Evolutionary conservation across 2,797 vertebrate genomes (phyloP).

Genomic region (Hydrocynus forskahlii): DNA sequence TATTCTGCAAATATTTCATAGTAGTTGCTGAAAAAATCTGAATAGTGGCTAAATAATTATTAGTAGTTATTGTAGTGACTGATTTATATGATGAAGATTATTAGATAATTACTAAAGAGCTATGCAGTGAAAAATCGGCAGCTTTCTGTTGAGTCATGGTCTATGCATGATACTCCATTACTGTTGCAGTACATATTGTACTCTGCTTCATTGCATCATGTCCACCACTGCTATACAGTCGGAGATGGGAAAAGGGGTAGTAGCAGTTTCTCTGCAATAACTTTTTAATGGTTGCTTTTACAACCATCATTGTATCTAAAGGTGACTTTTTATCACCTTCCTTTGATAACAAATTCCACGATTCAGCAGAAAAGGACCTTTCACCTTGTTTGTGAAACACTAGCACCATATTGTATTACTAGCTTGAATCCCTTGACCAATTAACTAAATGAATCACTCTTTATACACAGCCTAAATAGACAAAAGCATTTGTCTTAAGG

Average conservation of each 20-base stretch:
- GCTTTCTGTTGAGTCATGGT: neutral
- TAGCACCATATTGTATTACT: neutral
- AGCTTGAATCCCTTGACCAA: neutral
- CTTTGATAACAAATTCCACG: constrained; percentile 15
- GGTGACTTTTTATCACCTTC: constrained; percentile 44
- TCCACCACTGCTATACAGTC: neutral
- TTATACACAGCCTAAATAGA: neutral
- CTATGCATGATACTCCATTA: neutral
- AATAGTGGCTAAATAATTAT: no score
- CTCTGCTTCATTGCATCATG: neutral
- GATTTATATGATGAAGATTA: no score
- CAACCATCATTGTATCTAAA: constrained; percentile 33
- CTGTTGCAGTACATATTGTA: neutral
- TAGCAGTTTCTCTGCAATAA: constrained; percentile 10
- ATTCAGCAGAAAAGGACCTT: constrained; percentile 44
- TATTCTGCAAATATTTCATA: no score
- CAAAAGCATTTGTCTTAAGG: neutral
- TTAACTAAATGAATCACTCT: neutral
- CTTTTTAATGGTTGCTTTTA: constrained; percentile 42
- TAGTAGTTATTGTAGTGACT: no score
- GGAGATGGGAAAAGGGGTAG: neutral
- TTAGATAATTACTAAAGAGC: no score
- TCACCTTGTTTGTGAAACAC: constrained; percentile 29
- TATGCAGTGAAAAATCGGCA: neutral
- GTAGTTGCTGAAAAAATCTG: no score